Evolutionary conservation across 2,888 invertebrate species (phyloP).

Genomic region (Cenopis cana): DNA sequence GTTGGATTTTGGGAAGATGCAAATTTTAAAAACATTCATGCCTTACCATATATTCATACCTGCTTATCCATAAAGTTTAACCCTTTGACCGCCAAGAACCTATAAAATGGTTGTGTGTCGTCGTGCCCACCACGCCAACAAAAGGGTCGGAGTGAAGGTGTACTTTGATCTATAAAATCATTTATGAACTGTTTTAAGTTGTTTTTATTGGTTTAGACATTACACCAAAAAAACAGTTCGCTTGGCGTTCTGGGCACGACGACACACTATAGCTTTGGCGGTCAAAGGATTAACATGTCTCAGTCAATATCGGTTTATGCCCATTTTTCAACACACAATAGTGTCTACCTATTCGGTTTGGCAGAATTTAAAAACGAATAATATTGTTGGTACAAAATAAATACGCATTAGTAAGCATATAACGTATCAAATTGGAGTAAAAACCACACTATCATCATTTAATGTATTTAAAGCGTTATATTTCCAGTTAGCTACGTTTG

Average conservation of each 20-base stretch:
- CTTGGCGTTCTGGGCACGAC: no score
- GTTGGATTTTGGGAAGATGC: no score
- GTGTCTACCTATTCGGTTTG: neutral
- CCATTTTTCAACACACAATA: neutral
- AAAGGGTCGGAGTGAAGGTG: no score
- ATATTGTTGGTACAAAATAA: neutral
- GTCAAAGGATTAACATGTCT: no score
- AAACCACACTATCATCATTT: slow-evolving; percentile 45
- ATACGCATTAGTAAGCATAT: slow-evolving; percentile 1
- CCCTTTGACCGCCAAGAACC: no score
- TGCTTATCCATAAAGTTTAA: neutral
- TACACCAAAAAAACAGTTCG: no score
- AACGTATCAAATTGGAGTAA: slow-evolving; percentile 25
- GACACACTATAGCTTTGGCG: no score
- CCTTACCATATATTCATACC: neutral
- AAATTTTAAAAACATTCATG: neutral
- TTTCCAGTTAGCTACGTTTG: slow-evolving; percentile 76
- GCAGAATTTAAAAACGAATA: neutral
- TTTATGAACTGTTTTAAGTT: no score
- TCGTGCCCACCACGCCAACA: no score
- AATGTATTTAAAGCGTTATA: slow-evolving; percentile 68
- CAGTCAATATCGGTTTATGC: neutral
- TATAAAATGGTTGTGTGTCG: no score
- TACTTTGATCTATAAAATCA: no score
- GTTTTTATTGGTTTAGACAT: no score